A percentile compares a stretch with the other conserved stretches of the same genome.
Evolutionary conservation across 2,888 invertebrate genomes (phyloP).

Genomic region (Eupelmus urozonus): DNA sequence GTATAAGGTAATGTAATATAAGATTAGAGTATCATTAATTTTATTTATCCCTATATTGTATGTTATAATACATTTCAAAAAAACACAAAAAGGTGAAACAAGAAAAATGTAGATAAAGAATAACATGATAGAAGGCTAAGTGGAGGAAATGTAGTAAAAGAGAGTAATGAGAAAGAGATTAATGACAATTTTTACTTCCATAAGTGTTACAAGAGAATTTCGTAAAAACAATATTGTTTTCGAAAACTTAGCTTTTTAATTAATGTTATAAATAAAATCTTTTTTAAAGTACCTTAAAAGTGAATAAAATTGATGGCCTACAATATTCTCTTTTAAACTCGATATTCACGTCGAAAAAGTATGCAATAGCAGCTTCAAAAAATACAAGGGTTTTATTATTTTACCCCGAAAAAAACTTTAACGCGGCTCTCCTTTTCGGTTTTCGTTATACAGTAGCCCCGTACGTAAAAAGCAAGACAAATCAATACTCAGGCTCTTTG

Average conservation of each 20-base stretch:
- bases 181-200: not conserved
- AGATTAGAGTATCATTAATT: not conserved
- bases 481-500: slow-evolving; percentile 37
- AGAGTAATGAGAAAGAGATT: not conserved
- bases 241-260: too few species aligned
- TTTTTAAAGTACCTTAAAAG: not conserved
- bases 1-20: too few species aligned
- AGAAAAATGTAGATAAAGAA: not conserved
- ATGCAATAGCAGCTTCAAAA: too few species aligned
- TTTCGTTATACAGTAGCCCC: not conserved
- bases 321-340: not conserved
- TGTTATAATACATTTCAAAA: not conserved
- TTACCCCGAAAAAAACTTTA: slow-evolving; percentile 1
- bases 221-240: not conserved
- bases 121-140: not conserved
- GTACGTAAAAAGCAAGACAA: slow-evolving; percentile 7
- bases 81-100: not conserved
- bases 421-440: not conserved
- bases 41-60: not conserved
- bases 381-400: not conserved
- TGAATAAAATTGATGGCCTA: not conserved
- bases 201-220: not conserved
- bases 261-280: too few species aligned
- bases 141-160: not conserved
- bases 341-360: too few species aligned